Evolutionary conservation across 2,113 vertebrate species (phyloP), one percentile per base, ranked within the genome.

Genomic region (Acinonyx jubatus): DNA sequence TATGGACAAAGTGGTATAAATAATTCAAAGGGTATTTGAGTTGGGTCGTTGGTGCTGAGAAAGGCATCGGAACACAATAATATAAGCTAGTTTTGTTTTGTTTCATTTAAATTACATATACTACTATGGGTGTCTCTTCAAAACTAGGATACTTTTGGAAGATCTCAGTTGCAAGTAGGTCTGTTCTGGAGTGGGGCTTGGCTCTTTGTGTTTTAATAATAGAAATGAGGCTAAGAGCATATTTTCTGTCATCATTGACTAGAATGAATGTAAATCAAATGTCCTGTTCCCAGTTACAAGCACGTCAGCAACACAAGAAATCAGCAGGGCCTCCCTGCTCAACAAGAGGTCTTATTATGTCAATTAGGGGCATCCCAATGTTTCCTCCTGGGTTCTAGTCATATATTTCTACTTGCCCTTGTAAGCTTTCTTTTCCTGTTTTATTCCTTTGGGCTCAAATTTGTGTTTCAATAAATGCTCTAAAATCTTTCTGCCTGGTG

Each of bases 131-230:
- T 63, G 9, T 79, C 5, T 36, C 13, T 50, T 52, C 33, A 74
- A 94, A 92, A 63, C 31, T 57, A 36, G 74, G 23, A 82, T 41
- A 29, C 41, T 71, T 91, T 36, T 89, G 41, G 73, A 52, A 92
- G 95, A 88, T 65, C 29, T 41, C 31, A 78, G 21, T 79, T 87
- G 29, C 45, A 73, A 91, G 57, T 82, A 23, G 66, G 31, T 87
- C 65, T 68, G 52, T 50, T 94, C 88, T 36, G 16, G 87, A 80
- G 50, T 84, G 19, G 68, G 80, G 6, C 66, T 69, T 80, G 48
- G n/a, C 71, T 93, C 82, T 85, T 16, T 73, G n/a, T 55, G 38
- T 89, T 90, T 92, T 94, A 66, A 78, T 89, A 95, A 79, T 85
- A 84, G 23, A 36, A 27, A 38, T 21, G 29, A 93, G 86, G 61